phyloP scores from a whole-genome alignment of 2,113 vertebrate species.

The Archilochus colubris region DNA sequence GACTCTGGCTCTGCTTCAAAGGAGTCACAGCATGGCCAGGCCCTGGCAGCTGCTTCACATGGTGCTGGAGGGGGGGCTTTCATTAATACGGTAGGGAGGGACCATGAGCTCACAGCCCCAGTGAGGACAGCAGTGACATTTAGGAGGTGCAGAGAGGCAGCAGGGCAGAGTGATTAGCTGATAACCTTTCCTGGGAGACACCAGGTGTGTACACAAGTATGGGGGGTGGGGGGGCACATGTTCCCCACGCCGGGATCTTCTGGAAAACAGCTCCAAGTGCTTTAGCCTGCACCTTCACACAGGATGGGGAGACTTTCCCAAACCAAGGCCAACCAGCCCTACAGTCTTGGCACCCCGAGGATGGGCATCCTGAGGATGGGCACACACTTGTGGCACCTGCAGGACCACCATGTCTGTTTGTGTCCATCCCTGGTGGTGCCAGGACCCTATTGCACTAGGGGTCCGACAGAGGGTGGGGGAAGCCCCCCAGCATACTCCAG shows the following conservation, averaged over 20 bases:
- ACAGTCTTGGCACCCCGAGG: background rate
- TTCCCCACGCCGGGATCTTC: background rate
- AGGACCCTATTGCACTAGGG: background rate
- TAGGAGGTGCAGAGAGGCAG: background rate
- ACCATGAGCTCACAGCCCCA: background rate
- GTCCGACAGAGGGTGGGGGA: rapidly evolving
- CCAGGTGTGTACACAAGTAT: slow-evolving; percentile 7
- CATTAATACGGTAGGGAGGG: background rate
- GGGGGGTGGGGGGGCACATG: rapidly evolving
- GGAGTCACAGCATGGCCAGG: background rate
- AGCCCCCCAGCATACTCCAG: background rate
- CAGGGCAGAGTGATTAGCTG: background rate
- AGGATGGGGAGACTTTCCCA: background rate
- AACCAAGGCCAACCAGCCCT: background rate
- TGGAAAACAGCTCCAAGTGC: background rate
- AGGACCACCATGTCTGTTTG: background rate
- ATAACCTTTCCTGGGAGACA: slow-evolving; percentile 50
- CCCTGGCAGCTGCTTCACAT: background rate
- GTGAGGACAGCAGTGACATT: slow-evolving; percentile 42
- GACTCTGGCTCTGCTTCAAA: background rate
- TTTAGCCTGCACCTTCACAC: background rate
- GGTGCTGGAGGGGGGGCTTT: background rate
- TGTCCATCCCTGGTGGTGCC: background rate
- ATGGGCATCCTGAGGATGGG: too few relatives aligned
- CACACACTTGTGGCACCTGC: rapidly evolving